Evolutionary conservation across 2,888 invertebrate species (phyloP).

Genomic region (Lithosia quadra): DNA sequence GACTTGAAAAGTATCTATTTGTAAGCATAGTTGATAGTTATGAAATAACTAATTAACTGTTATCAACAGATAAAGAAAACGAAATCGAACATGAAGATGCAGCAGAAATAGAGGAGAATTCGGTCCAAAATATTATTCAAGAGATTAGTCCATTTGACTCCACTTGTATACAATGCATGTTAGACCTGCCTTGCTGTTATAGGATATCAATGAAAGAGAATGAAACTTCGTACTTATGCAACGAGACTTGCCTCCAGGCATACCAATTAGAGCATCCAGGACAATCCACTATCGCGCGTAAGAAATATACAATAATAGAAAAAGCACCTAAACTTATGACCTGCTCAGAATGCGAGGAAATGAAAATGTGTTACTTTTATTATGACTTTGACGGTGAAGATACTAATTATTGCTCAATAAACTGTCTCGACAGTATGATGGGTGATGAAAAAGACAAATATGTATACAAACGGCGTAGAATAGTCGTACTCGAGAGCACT

Average conservation of each 20-base stretch:
- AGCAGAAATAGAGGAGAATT: constrained; percentile 67
- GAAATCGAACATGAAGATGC: constrained; percentile 81
- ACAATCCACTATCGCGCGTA: constrained; percentile 64
- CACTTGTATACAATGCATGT: constrained; percentile 81
- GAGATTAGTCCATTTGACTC: constrained; percentile 71
- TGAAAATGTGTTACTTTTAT: constrained; percentile 78
- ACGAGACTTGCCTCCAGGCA: constrained; percentile 77
- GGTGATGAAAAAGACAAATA: constrained; percentile 86
- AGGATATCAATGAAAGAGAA: constrained; percentile 66
- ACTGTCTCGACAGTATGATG: constrained; percentile 85
- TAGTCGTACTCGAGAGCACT: constrained; percentile 77
- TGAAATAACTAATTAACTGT: neutral
- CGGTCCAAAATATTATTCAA: constrained; percentile 72
- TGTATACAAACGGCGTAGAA: constrained; percentile 82
- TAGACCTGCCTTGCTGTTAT: constrained; percentile 67
- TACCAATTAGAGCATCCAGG: constrained; percentile 76
- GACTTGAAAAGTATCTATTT: too few relatives aligned
- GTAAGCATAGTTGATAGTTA: neutral
- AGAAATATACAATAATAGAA: constrained; percentile 79
- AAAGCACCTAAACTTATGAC: constrained; percentile 64
- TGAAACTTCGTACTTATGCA: constrained; percentile 77
- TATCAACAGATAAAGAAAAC: constrained; percentile 79
- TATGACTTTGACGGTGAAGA: constrained; percentile 80
- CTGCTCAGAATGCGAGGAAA: constrained; percentile 80
- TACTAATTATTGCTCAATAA: constrained; percentile 84